Evolutionary conservation across 1,140 invertebrate genomes (phyloP), one percentile per base, ranked within the genome.

Genomic region (Sweltsa coloradensis): DNA sequence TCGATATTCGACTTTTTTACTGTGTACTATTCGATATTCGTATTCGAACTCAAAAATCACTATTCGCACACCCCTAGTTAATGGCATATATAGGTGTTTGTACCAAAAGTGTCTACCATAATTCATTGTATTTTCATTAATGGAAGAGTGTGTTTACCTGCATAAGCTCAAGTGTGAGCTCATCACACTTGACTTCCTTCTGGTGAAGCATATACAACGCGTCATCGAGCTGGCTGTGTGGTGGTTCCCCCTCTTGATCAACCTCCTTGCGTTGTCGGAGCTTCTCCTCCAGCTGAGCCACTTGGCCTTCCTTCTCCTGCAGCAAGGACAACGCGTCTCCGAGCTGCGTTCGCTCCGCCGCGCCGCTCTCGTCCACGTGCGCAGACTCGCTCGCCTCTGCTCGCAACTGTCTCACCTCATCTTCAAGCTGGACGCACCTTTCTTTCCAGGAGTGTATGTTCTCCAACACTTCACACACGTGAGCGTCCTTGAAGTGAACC

Each of bases 171-270:
- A 84, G 70, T 0, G 88, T 90, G 34, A 94, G 69, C 64, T 93
- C 88, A 58, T 94, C 89, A 64, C 86, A 89, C 9, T 85, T 72
- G 18, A 91, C 79, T 53, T 93, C 89, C 53, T 87, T 71, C 53
- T 90, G 83, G 63, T 93, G 86, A 19, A 92, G 68, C 74, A 86
- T 86, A 57, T 89, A 85, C 5, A 89, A 58, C 0, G 85, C 85
- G 45, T 88, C 68, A 62, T 92, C 86, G 34, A 91, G 65, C 60
- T 92, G 85, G 3, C 52, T 58, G 14, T 64, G 53, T 16, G 65
- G 45, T 13, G n/a, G n/a, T n/a, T n/a, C n/a, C n/a, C n/a, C n/a
- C n/a, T n/a, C n/a, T n/a, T n/a, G n/a, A n/a, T n/a, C n/a, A n/a
- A n/a, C n/a, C n/a, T n/a, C n/a, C n/a, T n/a, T n/a, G n/a, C n/a